Conservation (phyloP, 2,113 vertebrate species). For the Platichthys stellatus region DNA sequence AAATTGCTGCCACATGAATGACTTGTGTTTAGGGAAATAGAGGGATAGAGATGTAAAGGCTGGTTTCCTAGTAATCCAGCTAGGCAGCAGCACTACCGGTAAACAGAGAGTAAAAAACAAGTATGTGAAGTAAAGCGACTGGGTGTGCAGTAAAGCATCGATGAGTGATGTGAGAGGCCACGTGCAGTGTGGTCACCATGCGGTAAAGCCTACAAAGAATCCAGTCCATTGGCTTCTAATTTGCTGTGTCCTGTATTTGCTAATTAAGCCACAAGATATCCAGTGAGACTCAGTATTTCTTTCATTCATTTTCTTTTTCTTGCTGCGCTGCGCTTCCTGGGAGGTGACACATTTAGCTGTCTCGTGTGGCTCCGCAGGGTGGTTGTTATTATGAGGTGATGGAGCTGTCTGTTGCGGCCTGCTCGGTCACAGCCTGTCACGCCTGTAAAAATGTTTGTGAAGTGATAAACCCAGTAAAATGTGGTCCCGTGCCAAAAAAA, state of each 20-base stretch:
- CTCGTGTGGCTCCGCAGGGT: slow-evolving; percentile 71
- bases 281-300: slow-evolving; percentile 46
- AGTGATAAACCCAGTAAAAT: slow-evolving; percentile 74
- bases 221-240: slow-evolving; percentile 76
- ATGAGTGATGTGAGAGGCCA: slow-evolving; percentile 54
- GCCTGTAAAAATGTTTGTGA: slow-evolving; percentile 84
- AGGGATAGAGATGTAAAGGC: slow-evolving; percentile 32
- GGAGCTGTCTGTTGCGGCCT: slow-evolving; percentile 73
- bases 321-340: slow-evolving; percentile 47
- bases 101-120: slow-evolving; percentile 40
- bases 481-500: slow-evolving; percentile 73
- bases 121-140: not conserved
- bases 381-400: slow-evolving; percentile 77
- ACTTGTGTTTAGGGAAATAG: slow-evolving; percentile 40
- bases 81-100: slow-evolving; percentile 28
- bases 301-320: slow-evolving; percentile 2
- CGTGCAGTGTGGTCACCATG: slow-evolving; percentile 46
- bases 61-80: slow-evolving; percentile 20
- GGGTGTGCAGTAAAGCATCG: slow-evolving; percentile 31
- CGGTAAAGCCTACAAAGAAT: slow-evolving; percentile 56
- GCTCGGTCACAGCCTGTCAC: slow-evolving; percentile 71
- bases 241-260: slow-evolving; percentile 68
- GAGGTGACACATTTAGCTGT: slow-evolving; percentile 78
- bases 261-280: slow-evolving; percentile 77
- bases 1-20: slow-evolving; percentile 78